A percentile compares a stretch with the other conserved stretches of the same genome.
These are phyloP conservation scores for Spongilla lacustris DNA, from an alignment of 37 sponge, comb jelly and placozoan genomes.

Conservation along the genomic window DNA sequence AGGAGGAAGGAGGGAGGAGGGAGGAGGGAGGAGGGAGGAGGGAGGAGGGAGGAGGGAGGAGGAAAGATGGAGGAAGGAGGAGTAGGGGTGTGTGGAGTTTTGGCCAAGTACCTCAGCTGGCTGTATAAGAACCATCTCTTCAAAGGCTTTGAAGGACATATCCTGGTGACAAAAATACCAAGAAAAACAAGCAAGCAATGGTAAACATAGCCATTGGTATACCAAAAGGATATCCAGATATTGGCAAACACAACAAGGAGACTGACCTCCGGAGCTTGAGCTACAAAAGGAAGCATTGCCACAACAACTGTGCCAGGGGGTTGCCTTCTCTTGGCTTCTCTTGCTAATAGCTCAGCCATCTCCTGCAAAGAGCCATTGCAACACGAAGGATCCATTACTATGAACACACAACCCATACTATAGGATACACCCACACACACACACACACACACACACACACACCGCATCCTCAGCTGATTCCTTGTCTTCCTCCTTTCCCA, in stretches of 20 bases:
- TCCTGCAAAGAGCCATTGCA: background rate
- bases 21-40: background rate
- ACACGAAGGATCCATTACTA: too few species aligned
- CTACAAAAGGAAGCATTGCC: background rate
- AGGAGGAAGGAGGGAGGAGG: background rate
- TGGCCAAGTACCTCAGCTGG: constrained; percentile 13
- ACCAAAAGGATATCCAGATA: too few species aligned
- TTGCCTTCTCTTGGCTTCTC: background rate
- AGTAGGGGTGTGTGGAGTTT: background rate
- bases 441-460: background rate
- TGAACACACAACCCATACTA: too few species aligned
- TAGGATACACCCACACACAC: background rate
- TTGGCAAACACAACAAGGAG: background rate
- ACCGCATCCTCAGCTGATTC: too few species aligned
- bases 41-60: background rate
- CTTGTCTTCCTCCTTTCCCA: too few species aligned
- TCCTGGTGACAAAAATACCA: constrained; percentile 40
- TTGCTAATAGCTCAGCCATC: background rate
- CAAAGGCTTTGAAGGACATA: constrained; percentile 56
- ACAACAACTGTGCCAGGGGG: background rate
- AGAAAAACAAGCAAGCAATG: too few species aligned
- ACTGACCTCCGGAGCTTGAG: background rate
- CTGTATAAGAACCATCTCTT: constrained; percentile 59
- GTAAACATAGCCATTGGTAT: too few species aligned
- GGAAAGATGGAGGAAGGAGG: background rate